Evolutionary conservation across 1,140 invertebrate genomes (phyloP), one percentile per base, ranked within the genome.

Genomic region (Drosophila parabipectinata): DNA sequence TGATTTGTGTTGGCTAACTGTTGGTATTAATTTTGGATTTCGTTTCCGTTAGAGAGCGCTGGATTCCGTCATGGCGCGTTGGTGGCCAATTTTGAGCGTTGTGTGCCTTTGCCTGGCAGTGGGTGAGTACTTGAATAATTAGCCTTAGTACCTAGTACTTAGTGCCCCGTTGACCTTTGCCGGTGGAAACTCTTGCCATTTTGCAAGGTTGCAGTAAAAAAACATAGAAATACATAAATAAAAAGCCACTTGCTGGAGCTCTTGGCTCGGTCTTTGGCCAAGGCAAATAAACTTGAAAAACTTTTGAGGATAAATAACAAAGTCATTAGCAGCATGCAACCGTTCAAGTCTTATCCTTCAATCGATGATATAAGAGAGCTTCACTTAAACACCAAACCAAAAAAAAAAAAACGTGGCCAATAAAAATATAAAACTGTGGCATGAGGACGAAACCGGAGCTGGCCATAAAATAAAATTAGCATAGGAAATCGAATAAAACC

Each of bases 41-140:
- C 60, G 18, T 47, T 47, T 47, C 48, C 57, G 57, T 76, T 67
- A 87, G 82, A 60, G 66, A 79, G 78, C 75, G 72, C 79, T 77
- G 57, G 66, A 32, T 57, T 48, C 67, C 50, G 91, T 75, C 30
- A 91, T 91, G 90, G 82, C 90, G 85, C 76, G 77, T 88, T 85
- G 79, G 76, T 89, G 87, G 76, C 71, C 89, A 66, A 66, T 83
- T 71, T 79, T 92, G 67, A 78, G 82, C 77, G 39, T 89, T 61
- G 66, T 92, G 74, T 50, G 89, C 73, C 53, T 92, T 60, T 91
- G 79, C 62, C 67, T 58, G 57, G 82, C 77, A 69, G 61, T 77
- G 53, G 91, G 91, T 92, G 71, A 92, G 91, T 92, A 83, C 48
- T 21, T 52, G 10, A 24, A 50, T 14, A 14, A 45, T 12, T 55